A percentile compares a stretch with the other conserved stretches of the same genome.
Conservation (phyloP, 2,797 vertebrate species). For the Okamejei kenojei region DNA sequence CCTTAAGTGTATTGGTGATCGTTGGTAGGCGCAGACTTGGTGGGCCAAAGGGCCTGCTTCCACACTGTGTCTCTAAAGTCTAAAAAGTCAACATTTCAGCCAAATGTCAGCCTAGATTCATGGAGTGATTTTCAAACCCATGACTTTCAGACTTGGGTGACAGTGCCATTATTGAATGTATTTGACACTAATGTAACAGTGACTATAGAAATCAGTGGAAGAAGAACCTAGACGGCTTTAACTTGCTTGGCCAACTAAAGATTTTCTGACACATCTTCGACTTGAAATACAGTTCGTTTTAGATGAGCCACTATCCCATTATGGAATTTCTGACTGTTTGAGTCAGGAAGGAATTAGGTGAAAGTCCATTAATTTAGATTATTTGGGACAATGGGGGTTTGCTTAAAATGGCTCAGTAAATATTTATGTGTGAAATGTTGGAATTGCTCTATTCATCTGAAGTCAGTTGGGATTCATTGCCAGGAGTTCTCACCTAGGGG, state of each 20-base stretch:
- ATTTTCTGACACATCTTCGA: background rate
- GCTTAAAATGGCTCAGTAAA: constrained; percentile 4
- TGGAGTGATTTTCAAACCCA: background rate
- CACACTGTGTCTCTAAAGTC: too few relatives aligned
- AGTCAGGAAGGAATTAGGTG: background rate
- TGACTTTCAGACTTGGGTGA: too few relatives aligned
- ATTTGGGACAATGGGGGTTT: constrained; percentile 2
- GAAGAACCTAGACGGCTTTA: background rate
- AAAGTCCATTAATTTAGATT: constrained; percentile 1
- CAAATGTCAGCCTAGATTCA: background rate
- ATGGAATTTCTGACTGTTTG: background rate
- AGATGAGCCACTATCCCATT: background rate
- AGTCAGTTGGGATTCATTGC: background rate
- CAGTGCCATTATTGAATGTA: background rate
- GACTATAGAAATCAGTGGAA: background rate
- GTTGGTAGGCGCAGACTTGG: too few relatives aligned
- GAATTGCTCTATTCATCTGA: constrained; percentile 13
- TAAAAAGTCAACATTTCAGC: background rate
- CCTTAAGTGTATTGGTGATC: too few relatives aligned
- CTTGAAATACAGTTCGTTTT: background rate
- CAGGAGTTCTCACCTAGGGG: background rate
- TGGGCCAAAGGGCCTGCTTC: too few relatives aligned
- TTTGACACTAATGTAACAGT: background rate
- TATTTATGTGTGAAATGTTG: background rate
- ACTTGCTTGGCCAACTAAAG: background rate